These are phyloP conservation scores for Allolobophora icterica DNA, from an alignment of 2,888 invertebrate genomes.

Conservation along the genomic window DNA sequence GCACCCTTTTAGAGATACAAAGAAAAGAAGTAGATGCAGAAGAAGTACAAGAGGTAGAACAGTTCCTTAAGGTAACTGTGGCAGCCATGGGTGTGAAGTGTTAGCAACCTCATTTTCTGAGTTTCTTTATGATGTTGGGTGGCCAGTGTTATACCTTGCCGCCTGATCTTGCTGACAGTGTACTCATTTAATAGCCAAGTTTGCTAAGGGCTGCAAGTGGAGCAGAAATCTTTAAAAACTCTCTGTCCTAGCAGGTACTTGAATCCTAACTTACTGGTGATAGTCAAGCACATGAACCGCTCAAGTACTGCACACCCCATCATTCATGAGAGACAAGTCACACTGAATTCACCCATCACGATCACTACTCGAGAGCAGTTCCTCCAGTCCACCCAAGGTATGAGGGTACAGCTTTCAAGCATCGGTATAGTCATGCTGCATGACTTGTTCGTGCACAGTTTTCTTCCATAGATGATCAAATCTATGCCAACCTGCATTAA, in stretches of 20 bases:
- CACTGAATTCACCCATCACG: neutral
- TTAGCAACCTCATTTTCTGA: neutral
- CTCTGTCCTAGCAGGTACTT: neutral
- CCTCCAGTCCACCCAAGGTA: neutral
- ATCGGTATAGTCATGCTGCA: too few species aligned
- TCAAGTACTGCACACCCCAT: neutral
- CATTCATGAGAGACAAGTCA: neutral
- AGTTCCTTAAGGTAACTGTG: neutral
- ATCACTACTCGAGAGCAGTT: neutral
- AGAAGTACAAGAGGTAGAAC: neutral
- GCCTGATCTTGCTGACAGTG: neutral
- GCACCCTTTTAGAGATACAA: neutral
- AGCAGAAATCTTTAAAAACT: neutral
- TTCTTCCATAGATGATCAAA: too few species aligned
- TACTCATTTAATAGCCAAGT: neutral
- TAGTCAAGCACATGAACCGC: neutral
- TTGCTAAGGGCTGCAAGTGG: neutral
- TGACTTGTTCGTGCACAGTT: too few species aligned
- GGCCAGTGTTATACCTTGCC: too few species aligned
- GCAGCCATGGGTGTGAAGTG: neutral
- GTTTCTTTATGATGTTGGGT: neutral
- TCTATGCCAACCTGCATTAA: too few species aligned
- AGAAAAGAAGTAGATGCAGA: too few species aligned
- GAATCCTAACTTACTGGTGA: neutral
- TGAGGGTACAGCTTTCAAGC: neutral